phyloP scores from a whole-genome alignment of 1,140 invertebrate species.

The Drosophila varians region DNA sequence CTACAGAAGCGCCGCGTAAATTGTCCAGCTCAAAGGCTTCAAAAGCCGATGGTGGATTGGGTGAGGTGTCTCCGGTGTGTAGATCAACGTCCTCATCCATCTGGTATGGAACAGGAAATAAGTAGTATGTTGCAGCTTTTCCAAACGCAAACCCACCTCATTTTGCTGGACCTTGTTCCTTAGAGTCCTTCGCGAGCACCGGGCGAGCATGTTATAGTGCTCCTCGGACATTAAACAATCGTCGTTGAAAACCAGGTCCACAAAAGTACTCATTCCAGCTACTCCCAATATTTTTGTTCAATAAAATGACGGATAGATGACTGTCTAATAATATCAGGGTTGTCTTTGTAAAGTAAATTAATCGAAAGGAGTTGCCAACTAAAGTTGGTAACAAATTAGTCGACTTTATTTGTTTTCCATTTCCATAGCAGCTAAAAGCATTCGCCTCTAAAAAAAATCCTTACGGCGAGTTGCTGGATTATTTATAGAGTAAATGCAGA shows the following conservation, averaged over 20 bases:
- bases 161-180: background rate
- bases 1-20: background rate
- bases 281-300: background rate
- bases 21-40: background rate
- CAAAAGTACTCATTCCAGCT: background rate
- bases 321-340: background rate
- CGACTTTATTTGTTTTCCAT: background rate
- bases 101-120: background rate
- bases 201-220: background rate
- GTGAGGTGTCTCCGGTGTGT: too few species aligned
- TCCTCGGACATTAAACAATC: background rate
- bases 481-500: constrained; percentile 74
- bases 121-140: background rate
- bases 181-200: background rate
- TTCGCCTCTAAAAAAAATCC: constrained; percentile 14
- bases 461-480: constrained; percentile 25
- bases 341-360: constrained; percentile 6
- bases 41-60: background rate
- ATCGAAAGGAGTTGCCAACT: constrained; percentile 2
- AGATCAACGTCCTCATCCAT: too few species aligned
- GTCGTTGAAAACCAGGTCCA: background rate
- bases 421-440: constrained; percentile 49
- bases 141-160: background rate
- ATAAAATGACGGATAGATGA: background rate
- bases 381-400: constrained; percentile 49